Percentiles rank a stretch among this genome's conserved stretches.
phyloP scores from a whole-genome alignment of 2,797 vertebrate genomes.

The Jordanella pulchra region DNA sequence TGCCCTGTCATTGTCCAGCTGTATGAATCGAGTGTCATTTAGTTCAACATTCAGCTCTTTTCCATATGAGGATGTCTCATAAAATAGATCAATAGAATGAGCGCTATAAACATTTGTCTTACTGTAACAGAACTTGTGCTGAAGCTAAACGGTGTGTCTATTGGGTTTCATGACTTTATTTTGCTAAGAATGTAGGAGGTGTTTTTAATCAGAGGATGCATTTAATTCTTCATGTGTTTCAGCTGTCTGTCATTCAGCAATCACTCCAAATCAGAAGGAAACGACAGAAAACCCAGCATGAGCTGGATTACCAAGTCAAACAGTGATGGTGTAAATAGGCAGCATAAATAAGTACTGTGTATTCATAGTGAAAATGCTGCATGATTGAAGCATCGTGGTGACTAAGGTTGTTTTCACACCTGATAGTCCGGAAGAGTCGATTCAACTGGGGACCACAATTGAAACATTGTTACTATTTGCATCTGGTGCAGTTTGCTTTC shows the following conservation, averaged over 20 bases:
- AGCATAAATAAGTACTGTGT: not conserved
- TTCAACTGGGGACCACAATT: too few species aligned
- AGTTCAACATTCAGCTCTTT: not conserved
- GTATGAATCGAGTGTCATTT: conserved; percentile 2
- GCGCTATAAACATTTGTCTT: not conserved
- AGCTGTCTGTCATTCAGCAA: not conserved
- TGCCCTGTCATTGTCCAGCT: conserved; percentile 19
- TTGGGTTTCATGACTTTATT: conserved; percentile 12
- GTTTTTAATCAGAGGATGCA: not conserved
- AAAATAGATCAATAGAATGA: not conserved
- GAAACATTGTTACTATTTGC: too few species aligned
- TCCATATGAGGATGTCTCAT: not conserved
- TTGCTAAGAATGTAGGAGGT: not conserved
- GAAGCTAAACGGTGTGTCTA: not conserved
- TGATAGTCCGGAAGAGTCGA: too few species aligned
- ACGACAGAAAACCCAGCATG: not conserved
- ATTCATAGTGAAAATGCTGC: too few species aligned
- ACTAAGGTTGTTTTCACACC: too few species aligned
- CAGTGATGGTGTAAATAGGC: not conserved
- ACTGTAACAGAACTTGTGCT: not conserved
- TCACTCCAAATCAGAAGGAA: not conserved
- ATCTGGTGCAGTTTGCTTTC: too few species aligned
- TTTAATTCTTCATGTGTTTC: too few species aligned
- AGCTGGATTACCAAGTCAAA: not conserved
- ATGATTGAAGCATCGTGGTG: too few species aligned